Conservation (phyloP, 2,113 vertebrate genomes). For the Tupaia chinensis region DNA sequence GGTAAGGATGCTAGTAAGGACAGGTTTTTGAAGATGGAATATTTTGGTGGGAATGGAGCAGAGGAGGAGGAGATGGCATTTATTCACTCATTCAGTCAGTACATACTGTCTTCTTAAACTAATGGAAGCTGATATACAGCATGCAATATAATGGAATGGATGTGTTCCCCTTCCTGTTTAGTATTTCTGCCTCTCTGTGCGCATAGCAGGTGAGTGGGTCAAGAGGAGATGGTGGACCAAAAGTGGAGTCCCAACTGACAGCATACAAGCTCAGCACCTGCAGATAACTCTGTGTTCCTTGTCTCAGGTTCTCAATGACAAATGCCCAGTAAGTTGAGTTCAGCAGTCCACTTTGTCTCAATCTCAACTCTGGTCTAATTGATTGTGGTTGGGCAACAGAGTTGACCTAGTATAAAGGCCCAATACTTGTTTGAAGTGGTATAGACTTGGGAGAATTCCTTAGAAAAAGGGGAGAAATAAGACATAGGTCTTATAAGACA, state of each 20-base stretch:
- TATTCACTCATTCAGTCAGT: background rate
- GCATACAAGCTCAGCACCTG: background rate
- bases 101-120: background rate
- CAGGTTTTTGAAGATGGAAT: background rate
- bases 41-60: background rate
- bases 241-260: background rate
- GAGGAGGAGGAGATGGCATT: background rate
- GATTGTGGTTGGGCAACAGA: background rate
- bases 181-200: background rate
- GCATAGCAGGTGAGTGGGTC: background rate
- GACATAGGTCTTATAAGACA: background rate
- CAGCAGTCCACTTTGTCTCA: background rate
- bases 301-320: background rate
- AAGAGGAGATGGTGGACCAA: background rate
- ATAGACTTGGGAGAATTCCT: background rate
- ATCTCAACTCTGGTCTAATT: background rate
- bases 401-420: background rate
- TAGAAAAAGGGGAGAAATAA: background rate
- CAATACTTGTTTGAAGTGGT: background rate
- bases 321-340: background rate
- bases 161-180: background rate
- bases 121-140: no score
- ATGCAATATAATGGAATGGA: background rate
- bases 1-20: background rate
- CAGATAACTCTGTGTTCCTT: background rate